Conservation (phyloP, 1,140 invertebrate genomes). For the Diprion similis region DNA sequence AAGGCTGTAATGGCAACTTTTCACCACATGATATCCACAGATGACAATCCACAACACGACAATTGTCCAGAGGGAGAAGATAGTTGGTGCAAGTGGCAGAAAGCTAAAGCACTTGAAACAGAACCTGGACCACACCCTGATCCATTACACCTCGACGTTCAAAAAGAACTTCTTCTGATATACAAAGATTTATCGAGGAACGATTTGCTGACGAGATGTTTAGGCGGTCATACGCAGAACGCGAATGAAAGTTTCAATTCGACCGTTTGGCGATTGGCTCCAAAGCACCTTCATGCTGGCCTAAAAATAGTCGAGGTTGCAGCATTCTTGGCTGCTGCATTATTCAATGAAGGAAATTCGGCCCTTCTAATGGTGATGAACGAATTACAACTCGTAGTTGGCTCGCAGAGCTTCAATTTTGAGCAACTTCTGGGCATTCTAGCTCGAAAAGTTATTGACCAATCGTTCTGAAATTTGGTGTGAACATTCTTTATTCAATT, state of each 20-base stretch:
- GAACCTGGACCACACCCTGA: conserved; percentile 20
- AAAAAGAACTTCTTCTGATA: conserved; percentile 22
- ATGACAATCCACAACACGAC: conserved; percentile 28
- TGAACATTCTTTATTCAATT: neutral
- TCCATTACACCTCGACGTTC: conserved; percentile 24
- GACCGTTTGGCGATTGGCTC: conserved; percentile 30
- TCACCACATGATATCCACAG: conserved; percentile 22
- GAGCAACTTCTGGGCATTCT: conserved; percentile 8
- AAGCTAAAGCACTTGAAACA: conserved; percentile 18
- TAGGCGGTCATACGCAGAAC: conserved; percentile 27
- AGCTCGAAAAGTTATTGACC: conserved; percentile 13
- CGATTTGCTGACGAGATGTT: conserved; percentile 24
- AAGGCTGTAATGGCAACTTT: no score
- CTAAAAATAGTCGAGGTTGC: conserved; percentile 25
- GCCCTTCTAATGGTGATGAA: conserved; percentile 20
- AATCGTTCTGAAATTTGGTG: conserved; percentile 14
- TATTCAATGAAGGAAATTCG: conserved; percentile 28
- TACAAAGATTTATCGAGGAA: conserved; percentile 22
- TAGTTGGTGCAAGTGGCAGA: conserved; percentile 25
- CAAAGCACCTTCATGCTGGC: conserved; percentile 23
- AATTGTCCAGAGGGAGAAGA: conserved; percentile 26
- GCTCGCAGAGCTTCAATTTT: neutral
- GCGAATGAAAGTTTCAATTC: conserved; percentile 36
- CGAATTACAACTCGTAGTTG: neutral
- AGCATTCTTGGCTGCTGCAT: conserved; percentile 12